Evolutionary conservation across 1,140 invertebrate genomes (phyloP), one percentile per base, ranked within the genome.

Genomic region (Caenorhabditis brenneri): DNA sequence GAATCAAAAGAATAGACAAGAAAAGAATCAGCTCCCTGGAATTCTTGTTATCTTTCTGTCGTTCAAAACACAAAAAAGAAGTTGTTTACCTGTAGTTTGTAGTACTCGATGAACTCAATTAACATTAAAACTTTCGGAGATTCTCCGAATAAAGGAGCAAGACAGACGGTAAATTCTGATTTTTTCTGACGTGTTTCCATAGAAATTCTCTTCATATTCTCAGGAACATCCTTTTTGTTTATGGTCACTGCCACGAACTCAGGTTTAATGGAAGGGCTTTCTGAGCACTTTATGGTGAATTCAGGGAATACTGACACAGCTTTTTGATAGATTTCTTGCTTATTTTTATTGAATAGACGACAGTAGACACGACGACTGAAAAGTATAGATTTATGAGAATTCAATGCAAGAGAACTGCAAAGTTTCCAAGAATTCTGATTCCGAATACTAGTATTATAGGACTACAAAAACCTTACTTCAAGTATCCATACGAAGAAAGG

Each of bases 91-190:
- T 74, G 65, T 2, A 74, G 36, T 46, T 46, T 74, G n/a, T 74
- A 74, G n/a, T 74, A 74, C 46, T 74, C 65, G n/a, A 74, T 27
- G 36, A 74, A 74, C n/a, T 74, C 65, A 15, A 74, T 74, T 22
- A 74, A 42, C 36, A 74, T 74, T 22, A 74, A 46, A 39, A 42
- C 36, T 46, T 74, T 74, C n/a, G 65, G 65, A 42, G 65, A 74
- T 42, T 74, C 65, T 46, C 65, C 65, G 29, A 42, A 74, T 10
- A 74, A 29, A 7, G 65, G 65, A 22, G 65, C 65, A 24, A 74
- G 65, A 42, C 65, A 74, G n/a, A 74, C 65, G 22, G 65, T 74
- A n/a, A 74, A 42, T n/a, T 74, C 65, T 24, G 22, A 46, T 46
- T 74, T 39, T 3, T 65, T 65, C 29, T 65, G 29, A 33, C n/a